A percentile compares a stretch with the other conserved stretches of the same genome.
phyloP scores from a whole-genome alignment of 2,113 vertebrate species.

The Chloropsis cyanopogon region DNA sequence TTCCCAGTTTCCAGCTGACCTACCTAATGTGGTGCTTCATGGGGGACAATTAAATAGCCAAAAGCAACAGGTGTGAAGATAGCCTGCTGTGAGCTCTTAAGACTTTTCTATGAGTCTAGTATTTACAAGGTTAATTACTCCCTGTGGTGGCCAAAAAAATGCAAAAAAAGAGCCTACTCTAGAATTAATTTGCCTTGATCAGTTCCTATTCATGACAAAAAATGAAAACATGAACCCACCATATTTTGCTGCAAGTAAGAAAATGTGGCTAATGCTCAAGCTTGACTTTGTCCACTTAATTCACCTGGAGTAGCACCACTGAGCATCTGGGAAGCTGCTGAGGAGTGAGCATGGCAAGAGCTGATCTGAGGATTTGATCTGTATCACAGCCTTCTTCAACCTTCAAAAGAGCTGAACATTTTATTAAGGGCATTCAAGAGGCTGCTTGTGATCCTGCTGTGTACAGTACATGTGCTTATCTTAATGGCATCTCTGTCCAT shows the following conservation, averaged over 20 bases:
- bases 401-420: background rate
- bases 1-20: background rate
- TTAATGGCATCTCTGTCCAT: background rate
- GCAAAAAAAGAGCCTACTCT: background rate
- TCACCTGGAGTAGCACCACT: background rate
- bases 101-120: background rate
- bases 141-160: background rate
- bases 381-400: background rate
- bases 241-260: background rate
- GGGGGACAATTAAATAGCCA: background rate
- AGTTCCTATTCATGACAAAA: background rate
- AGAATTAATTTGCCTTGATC: background rate
- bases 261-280: background rate
- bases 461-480: background rate
- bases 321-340: background rate
- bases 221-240: rapidly evolving
- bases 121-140: background rate
- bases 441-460: background rate
- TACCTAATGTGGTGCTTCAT: background rate
- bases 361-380: background rate
- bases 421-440: background rate
- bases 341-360: background rate
- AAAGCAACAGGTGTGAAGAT: background rate
- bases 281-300: background rate
- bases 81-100: background rate